Evolutionary conservation across 2,113 vertebrate species (phyloP), one percentile per base, ranked within the genome.

Genomic region (Xiphophorus hellerii): DNA sequence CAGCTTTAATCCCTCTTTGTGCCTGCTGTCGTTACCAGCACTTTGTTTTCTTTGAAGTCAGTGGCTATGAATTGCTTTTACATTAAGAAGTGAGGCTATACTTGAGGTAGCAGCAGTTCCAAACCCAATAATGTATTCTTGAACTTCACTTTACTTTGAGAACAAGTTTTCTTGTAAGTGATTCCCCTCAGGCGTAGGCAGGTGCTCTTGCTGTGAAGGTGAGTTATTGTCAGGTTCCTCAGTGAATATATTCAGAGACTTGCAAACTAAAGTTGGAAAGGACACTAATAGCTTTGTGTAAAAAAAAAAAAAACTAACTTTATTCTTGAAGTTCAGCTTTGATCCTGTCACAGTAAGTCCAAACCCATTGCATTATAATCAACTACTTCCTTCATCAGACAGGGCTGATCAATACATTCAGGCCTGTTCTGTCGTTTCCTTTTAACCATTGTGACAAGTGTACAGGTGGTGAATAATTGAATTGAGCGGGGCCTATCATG

Each of bases 401-500:
- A 61, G 29, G 62, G 54, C 69, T 76, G 80, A 90, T 90, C 74
- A 74, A 78, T 84, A 68, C 2, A 17, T 70, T 74, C 44, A 78
- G 87, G 77, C 9, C 51, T 30, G 44, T 62, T 75, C 63, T 66
- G 83, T 84, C 66, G 76, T 84, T 91, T 85, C 80, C 87, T 88
- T 81, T 82, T 79, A 73, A 74, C 80, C 73, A 76, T 89, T 91
- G 87, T 88, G 74, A 68, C 35, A 15, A 13, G 39, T 66, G 78
- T 73, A 71, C 81, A 80, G 65, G 60, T 66, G 74, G 51, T 94
- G 83, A 94, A 94, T 94, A 90, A 93, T 93, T 93, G 63, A 92
- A 27, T 70, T 30, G 67, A 80, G 78, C 65, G 28, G 70, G 82
- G 73, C 87, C 89, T 89, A 93, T 94, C 93, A 81, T 78, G 89